Base-by-base conservation (phyloP, 2,113 vertebrate genomes). In the Candoia aspera region DNA sequence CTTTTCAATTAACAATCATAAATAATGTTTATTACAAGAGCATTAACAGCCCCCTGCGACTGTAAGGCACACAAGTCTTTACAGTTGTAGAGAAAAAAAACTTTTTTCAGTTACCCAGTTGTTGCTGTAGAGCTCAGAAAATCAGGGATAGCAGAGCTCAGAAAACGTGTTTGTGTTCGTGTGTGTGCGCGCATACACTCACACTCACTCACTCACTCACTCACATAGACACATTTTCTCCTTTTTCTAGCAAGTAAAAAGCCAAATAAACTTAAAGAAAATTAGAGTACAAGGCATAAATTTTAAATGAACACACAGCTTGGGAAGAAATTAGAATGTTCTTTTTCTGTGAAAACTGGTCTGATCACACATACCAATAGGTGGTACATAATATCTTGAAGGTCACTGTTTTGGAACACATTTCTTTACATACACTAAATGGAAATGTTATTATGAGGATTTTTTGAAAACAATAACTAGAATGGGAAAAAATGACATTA, bases 1-100 rank as follows among this genome's bases (percentile, higher is more conserved):
- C 79, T 86, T 84, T 91, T 94, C 94, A 94, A 15, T 9, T 94
- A 95, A 94, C 89, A 94, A 93, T 64, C 93, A 13, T 92, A 93
- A 95, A 90, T 68, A 94, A 94, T 92, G 91, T 29, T 92, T 94
- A 95, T 60, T 93, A 92, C 42, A 89, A 94, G 95, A 92, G 86
- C 91, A 93, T 57, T 92, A 93, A 90, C 17, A 94, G 91, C 33
- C 15, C 88, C 86, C 68, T 68, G 89, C 0, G 86, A 92, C 62
- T 68, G 10, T 17, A 90, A 33, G 64, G 26, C 11, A 54, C 37
- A 21, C 6, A 6, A 89, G 19, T 84, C 93, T 73, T 73, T 62
- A n/a, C 46, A 62, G 26, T 90, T 87, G 24, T 9, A 84, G 60
- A 86, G 13, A 86, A 33, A 83, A 33, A 83, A 84, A 88, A 88